A percentile compares a stretch with the other conserved stretches of the same genome.
phyloP scores from a whole-genome alignment of 2,888 invertebrate species.

The Hyppa rectilinea region DNA sequence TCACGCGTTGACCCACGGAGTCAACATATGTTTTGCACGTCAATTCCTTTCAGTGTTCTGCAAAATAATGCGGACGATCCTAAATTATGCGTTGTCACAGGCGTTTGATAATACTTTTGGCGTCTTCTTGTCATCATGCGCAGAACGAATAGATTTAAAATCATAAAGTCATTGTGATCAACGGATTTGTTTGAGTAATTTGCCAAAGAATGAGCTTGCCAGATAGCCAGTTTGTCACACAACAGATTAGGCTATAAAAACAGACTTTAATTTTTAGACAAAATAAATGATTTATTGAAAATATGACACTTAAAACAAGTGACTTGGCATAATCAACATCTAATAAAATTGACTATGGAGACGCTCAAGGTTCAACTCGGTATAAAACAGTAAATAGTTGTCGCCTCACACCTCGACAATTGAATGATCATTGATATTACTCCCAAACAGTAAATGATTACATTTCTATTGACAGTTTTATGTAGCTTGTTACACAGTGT shows the following conservation, averaged over 20 bases:
- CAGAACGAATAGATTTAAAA: background rate
- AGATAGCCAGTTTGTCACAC: too few species aligned
- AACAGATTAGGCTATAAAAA: background rate
- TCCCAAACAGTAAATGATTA: slow-evolving; percentile 56
- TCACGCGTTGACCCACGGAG: slow-evolving; percentile 60
- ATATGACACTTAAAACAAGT: slow-evolving; percentile 9
- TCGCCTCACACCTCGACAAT: slow-evolving; percentile 47
- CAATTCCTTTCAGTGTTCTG: slow-evolving; percentile 34
- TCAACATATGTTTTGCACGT: slow-evolving; percentile 37
- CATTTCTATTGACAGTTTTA: slow-evolving; percentile 65
- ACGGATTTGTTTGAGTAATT: slow-evolving; percentile 6
- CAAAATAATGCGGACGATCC: slow-evolving; percentile 5
- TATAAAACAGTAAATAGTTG: slow-evolving; percentile 13
- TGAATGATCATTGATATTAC: slow-evolving; percentile 65
- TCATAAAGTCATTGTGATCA: slow-evolving; percentile 12
- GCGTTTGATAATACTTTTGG: slow-evolving; percentile 6
- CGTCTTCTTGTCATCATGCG: background rate
- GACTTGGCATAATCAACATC: slow-evolving; percentile 5
- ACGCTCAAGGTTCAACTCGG: slow-evolving; percentile 34
- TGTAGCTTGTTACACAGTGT: slow-evolving; percentile 48
- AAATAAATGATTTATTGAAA: slow-evolving; percentile 7
- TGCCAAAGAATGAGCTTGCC: background rate
- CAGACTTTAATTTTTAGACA: background rate
- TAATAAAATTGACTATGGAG: slow-evolving; percentile 17
- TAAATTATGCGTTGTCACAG: background rate